Evolutionary conservation across 2,113 vertebrate genomes (phyloP).

Genomic region (Actenoides lindsayi): DNA sequence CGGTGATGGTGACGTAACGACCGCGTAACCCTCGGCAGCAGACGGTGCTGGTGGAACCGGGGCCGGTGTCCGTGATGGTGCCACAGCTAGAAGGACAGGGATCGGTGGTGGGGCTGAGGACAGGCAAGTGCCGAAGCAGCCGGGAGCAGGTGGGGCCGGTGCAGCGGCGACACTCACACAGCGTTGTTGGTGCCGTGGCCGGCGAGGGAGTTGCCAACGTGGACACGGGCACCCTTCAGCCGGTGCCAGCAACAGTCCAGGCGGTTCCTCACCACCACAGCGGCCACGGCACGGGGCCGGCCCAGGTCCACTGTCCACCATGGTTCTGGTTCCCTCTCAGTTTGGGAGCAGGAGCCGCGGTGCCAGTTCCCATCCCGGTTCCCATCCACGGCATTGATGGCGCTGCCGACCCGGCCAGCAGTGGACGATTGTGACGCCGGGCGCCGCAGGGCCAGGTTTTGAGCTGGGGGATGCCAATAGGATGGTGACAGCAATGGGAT

Average conservation of each 20-base stretch:
- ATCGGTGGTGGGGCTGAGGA: background rate
- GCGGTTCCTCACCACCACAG: background rate
- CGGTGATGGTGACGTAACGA: background rate
- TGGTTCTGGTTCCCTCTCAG: background rate
- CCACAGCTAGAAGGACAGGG: background rate
- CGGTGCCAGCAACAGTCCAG: background rate
- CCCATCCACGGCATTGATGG: background rate
- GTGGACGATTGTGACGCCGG: background rate
- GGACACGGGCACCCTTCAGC: background rate
- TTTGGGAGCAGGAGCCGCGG: background rate
- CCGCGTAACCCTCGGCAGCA: background rate
- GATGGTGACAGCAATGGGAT: background rate
- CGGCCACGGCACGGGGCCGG: background rate
- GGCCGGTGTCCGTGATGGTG: background rate
- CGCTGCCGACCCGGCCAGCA: fast-evolving
- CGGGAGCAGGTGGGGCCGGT: no score
- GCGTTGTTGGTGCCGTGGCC: background rate
- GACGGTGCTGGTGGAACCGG: background rate
- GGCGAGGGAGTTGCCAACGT: background rate
- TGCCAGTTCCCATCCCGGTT: background rate
- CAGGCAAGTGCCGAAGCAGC: background rate
- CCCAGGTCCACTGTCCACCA: background rate
- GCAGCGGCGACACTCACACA: background rate
- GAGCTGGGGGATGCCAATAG: background rate
- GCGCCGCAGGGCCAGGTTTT: background rate